Evolutionary conservation across 2,888 invertebrate genomes (phyloP).

Genomic region (Temnothorax unifasciatus): DNA sequence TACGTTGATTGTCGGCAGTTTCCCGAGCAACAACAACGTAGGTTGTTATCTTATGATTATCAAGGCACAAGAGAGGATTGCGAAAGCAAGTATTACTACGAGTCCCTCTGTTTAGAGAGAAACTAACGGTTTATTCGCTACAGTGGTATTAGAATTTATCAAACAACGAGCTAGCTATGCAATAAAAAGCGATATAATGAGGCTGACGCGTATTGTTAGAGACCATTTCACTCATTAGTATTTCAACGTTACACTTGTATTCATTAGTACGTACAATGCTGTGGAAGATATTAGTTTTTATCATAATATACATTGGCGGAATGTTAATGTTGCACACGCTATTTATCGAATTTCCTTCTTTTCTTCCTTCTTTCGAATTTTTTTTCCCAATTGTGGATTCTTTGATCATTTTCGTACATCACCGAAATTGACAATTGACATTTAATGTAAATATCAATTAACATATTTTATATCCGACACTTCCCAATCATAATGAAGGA

Average conservation of each 20-base stretch:
- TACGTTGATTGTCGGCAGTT: constrained; percentile 39
- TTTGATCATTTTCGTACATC: background rate
- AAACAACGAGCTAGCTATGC: background rate
- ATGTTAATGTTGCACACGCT: background rate
- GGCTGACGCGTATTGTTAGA: background rate
- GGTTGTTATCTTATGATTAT: constrained; percentile 41
- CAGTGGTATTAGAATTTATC: background rate
- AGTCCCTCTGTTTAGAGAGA: constrained; percentile 23
- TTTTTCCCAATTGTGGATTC: background rate
- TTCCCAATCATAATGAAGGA: background rate
- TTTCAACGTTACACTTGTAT: background rate
- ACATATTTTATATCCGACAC: background rate
- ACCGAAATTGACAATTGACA: background rate
- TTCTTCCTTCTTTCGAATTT: background rate
- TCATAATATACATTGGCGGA: background rate
- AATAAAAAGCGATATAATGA: background rate
- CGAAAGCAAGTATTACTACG: constrained; percentile 6
- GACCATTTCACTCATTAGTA: constrained; percentile 13
- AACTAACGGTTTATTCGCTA: constrained; percentile 1
- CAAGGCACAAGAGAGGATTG: constrained; percentile 9
- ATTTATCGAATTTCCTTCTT: background rate
- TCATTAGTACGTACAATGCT: background rate
- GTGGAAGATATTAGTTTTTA: constrained; percentile 5
- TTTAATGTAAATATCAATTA: background rate
- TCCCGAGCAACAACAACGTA: constrained; percentile 21